Evolutionary conservation across 1,140 invertebrate genomes (phyloP), one percentile per base, ranked within the genome.

Genomic region (Capitella teleta): DNA sequence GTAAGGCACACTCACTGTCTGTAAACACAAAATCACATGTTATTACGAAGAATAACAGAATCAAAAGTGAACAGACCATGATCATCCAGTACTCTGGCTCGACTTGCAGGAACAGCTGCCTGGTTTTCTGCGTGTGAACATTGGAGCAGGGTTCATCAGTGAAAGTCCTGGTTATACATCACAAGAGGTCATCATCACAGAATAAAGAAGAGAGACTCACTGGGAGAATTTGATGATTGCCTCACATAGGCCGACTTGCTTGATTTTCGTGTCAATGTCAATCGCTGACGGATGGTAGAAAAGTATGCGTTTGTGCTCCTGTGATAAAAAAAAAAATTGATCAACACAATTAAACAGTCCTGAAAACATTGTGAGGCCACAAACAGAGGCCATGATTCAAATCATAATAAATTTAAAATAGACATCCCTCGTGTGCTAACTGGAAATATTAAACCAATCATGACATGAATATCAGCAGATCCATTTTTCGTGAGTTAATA

Each of bases 301-400:
- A 40, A 95, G 70, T 51, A 94, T 82, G 68, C 89, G 88, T 58
- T 89, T 86, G 44, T 86, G 75, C 75, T 95, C 89, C 87, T 94
- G 63, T 36, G 78, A 77, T 59, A 59, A 64, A 56, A 30, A 60
- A 59, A 51, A 12, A 23, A 24, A 49, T 5, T 2, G 16, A 45
- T 48, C 21, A n/a, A 34, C 28, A 23, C 4, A 8, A 26, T 19
- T 26, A 5, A 44, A 46, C 21, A 6, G 34, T 6, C n/a, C 16
- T 19, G 8, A 43, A 49, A 5, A 24, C 25, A 46, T 23, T 12
- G 10, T 45, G 28, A 47, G 23, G 2, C 18, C 28, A 47, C 16
- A 47, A 6, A 10, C 28, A 5, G 25, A 51, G 5, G 3, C 16
- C 21, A 51, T 2, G 16, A 45, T 44, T 19, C 36, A 44, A n/a